A percentile compares a stretch with the other conserved stretches of the same genome.
phyloP scores from a whole-genome alignment of 2,888 invertebrate genomes.

The Chaetogeoica ovagalla region DNA sequence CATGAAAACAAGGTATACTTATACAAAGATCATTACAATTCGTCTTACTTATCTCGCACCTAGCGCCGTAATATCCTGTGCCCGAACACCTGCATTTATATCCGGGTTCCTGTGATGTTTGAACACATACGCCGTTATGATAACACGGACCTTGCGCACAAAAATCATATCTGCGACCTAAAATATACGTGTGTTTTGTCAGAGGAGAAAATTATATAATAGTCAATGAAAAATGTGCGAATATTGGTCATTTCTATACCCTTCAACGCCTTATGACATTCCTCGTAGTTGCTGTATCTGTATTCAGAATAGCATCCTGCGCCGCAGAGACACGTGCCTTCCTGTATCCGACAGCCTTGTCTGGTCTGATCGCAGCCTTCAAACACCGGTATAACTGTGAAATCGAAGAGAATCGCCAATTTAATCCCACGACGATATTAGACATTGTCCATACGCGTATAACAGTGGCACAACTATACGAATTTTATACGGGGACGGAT shows the following conservation, averaged over 20 bases:
- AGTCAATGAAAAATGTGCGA: too few relatives aligned
- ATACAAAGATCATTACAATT: too few relatives aligned
- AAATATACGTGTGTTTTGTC: constrained; percentile 49
- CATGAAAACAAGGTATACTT: too few relatives aligned
- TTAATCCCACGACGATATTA: neutral
- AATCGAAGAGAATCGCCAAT: neutral
- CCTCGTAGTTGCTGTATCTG: constrained; percentile 66
- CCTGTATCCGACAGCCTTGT: constrained; percentile 69
- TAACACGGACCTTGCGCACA: constrained; percentile 70
- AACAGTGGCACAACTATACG: too few relatives aligned
- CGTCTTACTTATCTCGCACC: constrained; percentile 70
- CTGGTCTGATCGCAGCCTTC: constrained; percentile 55
- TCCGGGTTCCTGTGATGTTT: constrained; percentile 69
- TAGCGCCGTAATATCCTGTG: constrained; percentile 73
- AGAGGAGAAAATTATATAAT: too few relatives aligned
- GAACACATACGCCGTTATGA: constrained; percentile 70
- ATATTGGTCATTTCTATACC: constrained; percentile 60
- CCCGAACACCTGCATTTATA: constrained; percentile 73
- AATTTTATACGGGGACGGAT: too few relatives aligned
- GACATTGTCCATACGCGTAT: too few relatives aligned
- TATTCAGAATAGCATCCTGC: constrained; percentile 70
- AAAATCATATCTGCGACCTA: constrained; percentile 62
- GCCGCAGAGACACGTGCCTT: constrained; percentile 68
- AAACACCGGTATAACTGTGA: constrained; percentile 27
- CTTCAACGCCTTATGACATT: constrained; percentile 68